Evolutionary conservation across 2,888 invertebrate genomes (phyloP), one percentile per base, ranked within the genome.

Genomic region (Pimpla rufipes): DNA sequence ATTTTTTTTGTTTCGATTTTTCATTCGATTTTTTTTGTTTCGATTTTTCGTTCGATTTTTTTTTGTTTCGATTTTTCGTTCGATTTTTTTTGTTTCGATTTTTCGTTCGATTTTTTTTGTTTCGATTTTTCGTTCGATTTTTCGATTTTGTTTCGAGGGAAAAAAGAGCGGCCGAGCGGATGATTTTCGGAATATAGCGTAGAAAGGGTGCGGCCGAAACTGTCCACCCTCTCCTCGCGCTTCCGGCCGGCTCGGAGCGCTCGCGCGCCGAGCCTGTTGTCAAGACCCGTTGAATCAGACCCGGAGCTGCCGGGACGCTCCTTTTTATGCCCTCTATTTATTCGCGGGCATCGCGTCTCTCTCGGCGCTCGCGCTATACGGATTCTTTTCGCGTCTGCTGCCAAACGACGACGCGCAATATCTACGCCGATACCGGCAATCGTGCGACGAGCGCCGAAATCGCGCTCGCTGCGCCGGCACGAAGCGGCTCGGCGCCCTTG

Each of bases 121-220:
- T 29, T 29, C 29, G 5, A 5, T 29, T 29, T 5, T 29, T 29
- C 29, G 29, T 2, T 29, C 3, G 5, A 29, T 29, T 29, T 3
- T 29, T 29, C 29, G 29, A 2, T 29, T 2, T 2, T 5, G 29
- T 29, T 29, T 29, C 29, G 23, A 35, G 10, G 16, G 29, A 35
- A 29, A 50, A n/a, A 42, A 21, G 13, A 50, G 42, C 18, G 11
- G 13, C 16, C 23, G 18, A 40, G 37, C 18, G n/a, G n/a, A n/a
- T n/a, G 16, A 18, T 35, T 37, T 62, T 47, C n/a, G 62, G 47
- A 40, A 52, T n/a, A n/a, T n/a, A 52, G 55, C 68, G 64, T 59
- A 23, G 59, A 64, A 79, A 79, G 79, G 82, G 82, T 79, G 82
- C 82, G 82, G 79, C 75, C 82, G 68, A 83, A 66, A 70, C 21